Percentiles rank a stretch among this genome's conserved stretches.
Conservation (phyloP, 1,140 invertebrate genomes). For the Dreissena rostriformis region DNA sequence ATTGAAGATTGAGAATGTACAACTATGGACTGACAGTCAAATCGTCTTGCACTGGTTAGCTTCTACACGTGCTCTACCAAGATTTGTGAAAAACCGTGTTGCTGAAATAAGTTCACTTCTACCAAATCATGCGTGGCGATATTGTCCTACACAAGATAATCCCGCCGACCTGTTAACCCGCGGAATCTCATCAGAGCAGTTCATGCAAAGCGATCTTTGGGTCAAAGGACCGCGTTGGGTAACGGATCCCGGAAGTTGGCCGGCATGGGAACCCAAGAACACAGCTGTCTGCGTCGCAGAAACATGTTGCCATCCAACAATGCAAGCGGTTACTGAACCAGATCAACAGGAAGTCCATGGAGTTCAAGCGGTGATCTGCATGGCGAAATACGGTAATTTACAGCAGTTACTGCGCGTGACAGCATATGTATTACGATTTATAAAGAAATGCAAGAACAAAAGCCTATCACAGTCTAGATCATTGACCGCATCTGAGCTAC, state of each 20-base stretch:
- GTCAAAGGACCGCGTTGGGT: background rate
- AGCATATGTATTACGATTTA: slow-evolving; percentile 8
- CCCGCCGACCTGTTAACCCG: background rate
- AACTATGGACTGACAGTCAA: background rate
- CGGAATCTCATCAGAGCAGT: background rate
- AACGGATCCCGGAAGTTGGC: background rate
- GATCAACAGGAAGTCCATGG: too few relatives aligned
- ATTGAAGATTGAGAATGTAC: background rate
- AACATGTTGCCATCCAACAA: too few relatives aligned
- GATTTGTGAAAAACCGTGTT: background rate
- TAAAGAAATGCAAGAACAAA: background rate
- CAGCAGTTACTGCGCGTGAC: background rate
- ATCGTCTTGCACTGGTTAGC: background rate
- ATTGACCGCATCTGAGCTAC: background rate
- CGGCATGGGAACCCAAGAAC: background rate
- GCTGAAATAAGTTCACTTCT: background rate
- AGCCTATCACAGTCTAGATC: background rate
- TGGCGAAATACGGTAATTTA: too few relatives aligned
- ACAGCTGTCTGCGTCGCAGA: background rate
- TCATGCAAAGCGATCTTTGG: background rate
- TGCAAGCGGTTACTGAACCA: too few relatives aligned
- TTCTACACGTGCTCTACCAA: background rate
- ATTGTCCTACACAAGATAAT: slow-evolving; percentile 5
- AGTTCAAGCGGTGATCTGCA: too few relatives aligned
- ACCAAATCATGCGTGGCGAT: background rate